Evolutionary conservation across 2,888 invertebrate genomes (phyloP).

Genomic region (Meiosimyza decipiens): DNA sequence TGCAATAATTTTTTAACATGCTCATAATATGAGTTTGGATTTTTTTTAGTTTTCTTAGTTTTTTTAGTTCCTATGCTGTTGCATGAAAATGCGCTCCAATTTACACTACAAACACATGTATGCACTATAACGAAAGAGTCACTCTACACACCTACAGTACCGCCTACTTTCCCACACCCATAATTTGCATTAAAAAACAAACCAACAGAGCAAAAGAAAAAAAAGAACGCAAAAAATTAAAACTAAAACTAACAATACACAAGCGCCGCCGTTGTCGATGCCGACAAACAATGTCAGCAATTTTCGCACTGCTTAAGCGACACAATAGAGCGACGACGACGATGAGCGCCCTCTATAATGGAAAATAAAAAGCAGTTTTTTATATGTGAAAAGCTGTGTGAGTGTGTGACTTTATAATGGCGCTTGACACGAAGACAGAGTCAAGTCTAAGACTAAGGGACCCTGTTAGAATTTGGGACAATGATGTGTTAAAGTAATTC

Average conservation of each 20-base stretch:
- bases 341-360: neutral
- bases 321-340: constrained; percentile 14
- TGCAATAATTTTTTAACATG: constrained; percentile 20
- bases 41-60: constrained; percentile 9
- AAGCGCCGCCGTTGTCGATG: constrained; percentile 18
- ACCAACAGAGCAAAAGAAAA: constrained; percentile 3
- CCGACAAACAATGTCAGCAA: constrained; percentile 33
- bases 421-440: constrained; percentile 33
- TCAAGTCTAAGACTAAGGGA: constrained; percentile 15
- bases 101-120: constrained; percentile 24
- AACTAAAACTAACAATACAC: neutral
- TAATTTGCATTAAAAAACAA: constrained; percentile 32
- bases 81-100: constrained; percentile 33
- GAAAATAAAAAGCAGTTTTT: neutral
- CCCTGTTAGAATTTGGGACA: no score
- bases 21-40: neutral
- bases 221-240: constrained; percentile 8
- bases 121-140: neutral
- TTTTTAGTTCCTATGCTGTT: neutral
- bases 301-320: constrained; percentile 38
- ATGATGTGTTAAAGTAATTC: no score
- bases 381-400: constrained; percentile 32
- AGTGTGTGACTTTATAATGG: constrained; percentile 46
- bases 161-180: constrained; percentile 61
- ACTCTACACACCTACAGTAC: constrained; percentile 47